Evolutionary conservation across 2,888 invertebrate genomes (phyloP).

Genomic region (Rhingia rostrata): DNA sequence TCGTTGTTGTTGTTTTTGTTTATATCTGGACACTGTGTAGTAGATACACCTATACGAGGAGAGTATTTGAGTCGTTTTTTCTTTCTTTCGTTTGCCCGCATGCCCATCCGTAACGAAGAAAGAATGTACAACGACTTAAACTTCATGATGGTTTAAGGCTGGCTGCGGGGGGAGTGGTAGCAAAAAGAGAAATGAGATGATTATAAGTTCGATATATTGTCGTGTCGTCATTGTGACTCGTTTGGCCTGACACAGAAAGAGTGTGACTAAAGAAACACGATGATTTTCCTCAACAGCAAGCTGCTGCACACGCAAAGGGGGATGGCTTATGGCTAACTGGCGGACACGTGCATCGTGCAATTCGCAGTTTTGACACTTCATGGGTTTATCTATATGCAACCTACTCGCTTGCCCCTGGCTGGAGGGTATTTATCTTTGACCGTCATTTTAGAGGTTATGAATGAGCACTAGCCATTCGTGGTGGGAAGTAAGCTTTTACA

Average conservation of each 20-base stretch:
- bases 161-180: slow-evolving; percentile 13
- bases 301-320: slow-evolving; percentile 45
- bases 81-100: slow-evolving; percentile 60
- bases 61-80: slow-evolving; percentile 12
- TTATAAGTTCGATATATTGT: slow-evolving; percentile 49
- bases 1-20: slow-evolving; percentile 37
- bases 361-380: slow-evolving; percentile 12
- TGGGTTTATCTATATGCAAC: slow-evolving; percentile 14
- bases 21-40: slow-evolving; percentile 24
- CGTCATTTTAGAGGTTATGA: slow-evolving; percentile 70
- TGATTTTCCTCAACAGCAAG: background rate
- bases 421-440: slow-evolving; percentile 68
- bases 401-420: slow-evolving; percentile 55
- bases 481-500: slow-evolving; percentile 42
- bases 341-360: slow-evolving; percentile 58
- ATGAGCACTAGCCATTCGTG: slow-evolving; percentile 43
- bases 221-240: slow-evolving; percentile 65
- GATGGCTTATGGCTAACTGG: slow-evolving; percentile 8
- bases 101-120: slow-evolving; percentile 72
- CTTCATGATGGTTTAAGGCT: background rate
- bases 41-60: slow-evolving; percentile 8
- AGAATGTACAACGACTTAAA: slow-evolving; percentile 53
- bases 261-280: slow-evolving; percentile 7
- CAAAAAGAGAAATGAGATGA: slow-evolving; percentile 62
- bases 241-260: slow-evolving; percentile 62